Conservation (phyloP, 2,797 vertebrate species). For the Vespertilio murinus region DNA sequence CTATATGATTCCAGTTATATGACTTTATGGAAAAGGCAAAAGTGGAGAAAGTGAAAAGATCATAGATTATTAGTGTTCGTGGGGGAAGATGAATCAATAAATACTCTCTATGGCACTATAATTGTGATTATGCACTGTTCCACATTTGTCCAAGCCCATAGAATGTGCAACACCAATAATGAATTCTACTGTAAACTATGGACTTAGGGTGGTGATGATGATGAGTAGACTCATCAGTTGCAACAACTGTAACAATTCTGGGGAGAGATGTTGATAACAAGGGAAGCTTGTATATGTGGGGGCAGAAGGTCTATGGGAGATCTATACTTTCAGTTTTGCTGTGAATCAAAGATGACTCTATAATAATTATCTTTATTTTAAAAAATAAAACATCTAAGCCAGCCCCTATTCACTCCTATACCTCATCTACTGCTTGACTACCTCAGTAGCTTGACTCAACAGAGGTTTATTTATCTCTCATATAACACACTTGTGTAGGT, state of each 20-base stretch:
- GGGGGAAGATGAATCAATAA: not conserved
- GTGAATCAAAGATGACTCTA: not conserved
- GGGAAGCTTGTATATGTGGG: too few relatives aligned
- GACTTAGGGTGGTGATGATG: too few relatives aligned
- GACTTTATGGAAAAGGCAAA: not conserved
- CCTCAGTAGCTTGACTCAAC: not conserved
- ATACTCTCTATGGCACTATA: not conserved
- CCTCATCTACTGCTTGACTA: not conserved
- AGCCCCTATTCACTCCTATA: not conserved
- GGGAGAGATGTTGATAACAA: not conserved
- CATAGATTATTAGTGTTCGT: not conserved
- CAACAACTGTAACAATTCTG: too few relatives aligned
- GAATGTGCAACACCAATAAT: fast-evolving
- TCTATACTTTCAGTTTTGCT: not conserved
- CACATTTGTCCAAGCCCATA: not conserved
- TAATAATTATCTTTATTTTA: not conserved
- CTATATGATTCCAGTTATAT: not conserved
- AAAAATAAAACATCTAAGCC: not conserved
- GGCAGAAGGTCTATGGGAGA: fast-evolving
- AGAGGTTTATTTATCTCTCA: not conserved
- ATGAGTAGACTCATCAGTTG: fast-evolving
- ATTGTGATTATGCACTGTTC: not conserved
- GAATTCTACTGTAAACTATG: not conserved
- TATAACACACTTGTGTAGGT: not conserved
- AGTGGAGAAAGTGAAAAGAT: not conserved